Evolutionary conservation across 2,797 vertebrate genomes (phyloP), one percentile per base, ranked within the genome.

Genomic region (Falco rusticolus): DNA sequence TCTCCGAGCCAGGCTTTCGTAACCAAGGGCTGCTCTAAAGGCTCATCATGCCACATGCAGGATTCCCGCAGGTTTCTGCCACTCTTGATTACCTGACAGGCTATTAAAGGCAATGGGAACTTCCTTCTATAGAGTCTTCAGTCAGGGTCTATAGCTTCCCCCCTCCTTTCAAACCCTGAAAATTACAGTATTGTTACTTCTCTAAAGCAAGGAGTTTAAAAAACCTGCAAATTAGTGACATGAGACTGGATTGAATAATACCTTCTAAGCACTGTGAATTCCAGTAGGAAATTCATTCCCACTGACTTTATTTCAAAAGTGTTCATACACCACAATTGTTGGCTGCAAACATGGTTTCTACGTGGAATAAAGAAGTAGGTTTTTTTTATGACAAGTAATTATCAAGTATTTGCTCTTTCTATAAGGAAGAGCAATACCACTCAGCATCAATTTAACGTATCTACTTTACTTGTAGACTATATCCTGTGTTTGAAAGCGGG

Each of bases 211-310:
- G 24, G 48, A 57, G 34, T 76, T 94, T 87, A 60, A 54, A 64
- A 87, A 68, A 61, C 6, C 71, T 60, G 34, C 71, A 95, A 91
- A 93, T 95, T 45, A 94, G 68, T 34, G 64, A 21, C 4, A 9
- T 65, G 63, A 94, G 74, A 39, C 34, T 37, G 26, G 6, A 20
- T 4, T 84, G 77, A 95, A 89, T 68, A 94, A 68, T 51, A 87
- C 28, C 33, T 91, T 80, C 60, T 33, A 95, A 87, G n/a, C 37
- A 88, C 37, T 21, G 41, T 39, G 80, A 95, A 87, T 91, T 91
- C 82, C 75, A 82, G 48, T 10, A 79, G 41, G 48, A 93, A 90
- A 81, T 80, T 68, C 39, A 77, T 76, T 84, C n/a, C 53, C 45
- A 64, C 41, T 56, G 83, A 70, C 41, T 86, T 86, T 66, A 84